These are phyloP conservation scores for Eupithecia tripunctaria DNA, from an alignment of 2,888 invertebrate genomes.

Conservation along the genomic window DNA sequence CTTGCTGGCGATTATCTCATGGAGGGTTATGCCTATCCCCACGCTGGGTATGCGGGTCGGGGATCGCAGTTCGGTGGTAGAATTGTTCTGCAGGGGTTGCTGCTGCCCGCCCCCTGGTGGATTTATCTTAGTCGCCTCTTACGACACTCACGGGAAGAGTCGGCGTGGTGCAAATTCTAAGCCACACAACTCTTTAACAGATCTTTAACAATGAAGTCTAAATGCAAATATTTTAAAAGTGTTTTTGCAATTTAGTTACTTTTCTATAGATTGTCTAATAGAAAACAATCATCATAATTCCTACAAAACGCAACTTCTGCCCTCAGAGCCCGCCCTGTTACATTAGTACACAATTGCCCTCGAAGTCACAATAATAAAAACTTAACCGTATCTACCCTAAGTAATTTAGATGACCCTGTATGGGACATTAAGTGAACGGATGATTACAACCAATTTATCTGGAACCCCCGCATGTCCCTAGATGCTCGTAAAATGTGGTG, in stretches of 20 bases:
- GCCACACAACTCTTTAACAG: no score
- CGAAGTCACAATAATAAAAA: constrained; percentile 76
- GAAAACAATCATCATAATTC: constrained; percentile 37
- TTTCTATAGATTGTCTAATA: neutral
- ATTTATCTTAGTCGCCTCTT: no score
- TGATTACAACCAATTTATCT: constrained; percentile 70
- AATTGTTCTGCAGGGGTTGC: no score
- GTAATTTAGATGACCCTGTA: constrained; percentile 74
- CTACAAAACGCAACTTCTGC: constrained; percentile 25
- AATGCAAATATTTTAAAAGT: no score
- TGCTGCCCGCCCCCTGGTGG: no score
- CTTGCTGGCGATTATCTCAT: no score
- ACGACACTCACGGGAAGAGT: no score
- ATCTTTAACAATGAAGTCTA: neutral
- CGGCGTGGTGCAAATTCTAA: no score
- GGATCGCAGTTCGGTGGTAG: no score
- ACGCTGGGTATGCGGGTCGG: no score
- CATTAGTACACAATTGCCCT: constrained; percentile 61
- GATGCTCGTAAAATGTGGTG: constrained; percentile 52
- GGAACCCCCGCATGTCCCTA: constrained; percentile 52
- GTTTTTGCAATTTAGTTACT: neutral
- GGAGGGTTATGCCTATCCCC: no score
- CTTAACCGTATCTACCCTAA: constrained; percentile 77
- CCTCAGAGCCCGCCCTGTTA: constrained; percentile 29
- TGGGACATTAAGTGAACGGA: constrained; percentile 67